Evolutionary conservation across 2,113 vertebrate genomes (phyloP).

Genomic region (Tetrax tetrax): DNA sequence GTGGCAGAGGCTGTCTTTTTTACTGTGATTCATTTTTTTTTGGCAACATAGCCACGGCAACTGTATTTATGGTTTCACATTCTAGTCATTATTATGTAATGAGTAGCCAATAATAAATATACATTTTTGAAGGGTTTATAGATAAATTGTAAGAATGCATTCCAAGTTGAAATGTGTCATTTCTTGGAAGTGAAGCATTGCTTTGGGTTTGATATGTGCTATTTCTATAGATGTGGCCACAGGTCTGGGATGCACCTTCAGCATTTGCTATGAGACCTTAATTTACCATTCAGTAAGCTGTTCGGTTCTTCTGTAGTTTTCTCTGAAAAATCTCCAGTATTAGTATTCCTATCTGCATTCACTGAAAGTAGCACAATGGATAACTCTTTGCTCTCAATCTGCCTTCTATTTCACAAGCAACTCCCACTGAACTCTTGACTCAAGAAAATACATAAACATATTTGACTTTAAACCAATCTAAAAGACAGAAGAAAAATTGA

Average conservation of each 20-base stretch:
- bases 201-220: neutral
- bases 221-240: neutral
- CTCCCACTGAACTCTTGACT: neutral
- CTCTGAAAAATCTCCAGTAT: neutral
- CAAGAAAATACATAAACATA: neutral
- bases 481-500: neutral
- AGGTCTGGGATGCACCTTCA: neutral
- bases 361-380: neutral
- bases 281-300: neutral
- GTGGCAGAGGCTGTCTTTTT: neutral
- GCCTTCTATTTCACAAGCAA: neutral
- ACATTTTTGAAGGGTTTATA: neutral
- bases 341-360: neutral
- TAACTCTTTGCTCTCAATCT: neutral
- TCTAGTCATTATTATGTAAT: neutral
- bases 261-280: neutral
- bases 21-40: neutral
- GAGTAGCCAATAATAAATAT: neutral
- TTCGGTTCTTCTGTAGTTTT: neutral
- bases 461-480: neutral
- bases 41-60: neutral
- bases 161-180: neutral
- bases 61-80: neutral
- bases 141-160: neutral
- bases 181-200: neutral